Evolutionary conservation across 2,113 vertebrate genomes (phyloP), one percentile per base, ranked within the genome.

Genomic region (Tamias sibiricus): DNA sequence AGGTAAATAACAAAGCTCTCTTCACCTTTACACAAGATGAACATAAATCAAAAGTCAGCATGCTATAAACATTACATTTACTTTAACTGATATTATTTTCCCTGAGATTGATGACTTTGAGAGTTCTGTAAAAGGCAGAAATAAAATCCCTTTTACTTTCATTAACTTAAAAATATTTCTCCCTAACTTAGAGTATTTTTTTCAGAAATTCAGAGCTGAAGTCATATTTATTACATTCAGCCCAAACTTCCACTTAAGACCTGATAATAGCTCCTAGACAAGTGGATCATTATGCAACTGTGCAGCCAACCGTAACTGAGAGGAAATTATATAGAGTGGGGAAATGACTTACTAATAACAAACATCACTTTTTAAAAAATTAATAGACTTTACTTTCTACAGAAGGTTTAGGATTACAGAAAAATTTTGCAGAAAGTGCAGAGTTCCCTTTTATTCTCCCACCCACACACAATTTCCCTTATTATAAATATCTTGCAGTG

Each of bases 191-290:
- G 37, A 84, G 91, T 79, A 80, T 68, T 83, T 83, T 85, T 14
- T 88, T 30, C 6, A 79, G 17, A 6, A 79, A 83, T 80, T 97
- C 59, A 82, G 47, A 77, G 97, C 47, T 47, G 75, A 32, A 91
- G 71, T 37, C 10, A 42, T 92, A 90, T 96, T 94, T 96, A 74
- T 97, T 64, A 79, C 1, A 80, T 59, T 37, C 80, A 96, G 76
- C n/a, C 82, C 97, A 95, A 97, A 69, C 16, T 85, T 93, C n/a
- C 40, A 69, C 68, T 87, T 91, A 95, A 80, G 77, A 96, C 82
- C 82, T 85, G 86, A 71, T n/a, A 94, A 64, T 81, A 93, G 57
- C 14, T 95, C 64, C 84, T 44, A 90, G 30, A 83, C 44, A 35
- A 97, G 76, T 59, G 54, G 28, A 91, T 82, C 30, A 69, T 35